Evolutionary conservation across 2,113 vertebrate species (phyloP).

Genomic region (Corydoras maculifer): DNA sequence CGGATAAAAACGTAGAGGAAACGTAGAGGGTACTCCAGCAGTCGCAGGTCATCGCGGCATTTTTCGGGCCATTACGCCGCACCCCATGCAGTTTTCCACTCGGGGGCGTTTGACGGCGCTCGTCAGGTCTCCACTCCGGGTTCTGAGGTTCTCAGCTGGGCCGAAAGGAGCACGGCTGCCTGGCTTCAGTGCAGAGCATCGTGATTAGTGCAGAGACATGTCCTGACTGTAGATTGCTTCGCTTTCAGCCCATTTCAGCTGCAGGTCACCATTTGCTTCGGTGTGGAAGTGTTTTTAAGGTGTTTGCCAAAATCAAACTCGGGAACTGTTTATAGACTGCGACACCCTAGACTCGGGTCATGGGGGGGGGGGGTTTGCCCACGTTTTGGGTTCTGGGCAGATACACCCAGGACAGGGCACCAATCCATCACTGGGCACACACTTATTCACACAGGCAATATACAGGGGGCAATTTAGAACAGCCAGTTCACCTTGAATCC

Average conservation of each 20-base stretch:
- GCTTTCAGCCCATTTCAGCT: background rate
- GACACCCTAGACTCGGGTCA: no score
- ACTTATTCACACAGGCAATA: no score
- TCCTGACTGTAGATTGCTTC: constrained; percentile 14
- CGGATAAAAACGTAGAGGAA: constrained; percentile 29
- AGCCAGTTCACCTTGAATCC: no score
- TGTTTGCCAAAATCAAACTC: no score
- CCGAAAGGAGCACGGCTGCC: constrained; percentile 18
- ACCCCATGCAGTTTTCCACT: constrained; percentile 43
- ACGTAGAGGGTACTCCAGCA: constrained; percentile 24
- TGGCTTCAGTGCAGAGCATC: constrained; percentile 28
- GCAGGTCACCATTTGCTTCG: no score
- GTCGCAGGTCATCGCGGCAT: constrained; percentile 39
- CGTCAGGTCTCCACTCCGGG: constrained; percentile 4
- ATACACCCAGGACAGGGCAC: no score
- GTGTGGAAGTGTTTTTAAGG: no score
- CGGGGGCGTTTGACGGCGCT: constrained; percentile 24
- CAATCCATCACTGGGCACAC: no score
- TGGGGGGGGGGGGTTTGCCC: no score
- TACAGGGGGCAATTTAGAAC: no score
- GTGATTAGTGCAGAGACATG: constrained; percentile 33
- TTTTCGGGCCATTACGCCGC: constrained; percentile 43
- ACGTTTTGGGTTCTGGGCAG: no score
- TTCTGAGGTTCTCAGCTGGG: constrained; percentile 18
- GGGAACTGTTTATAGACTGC: no score